Evolutionary conservation across 1,140 invertebrate genomes (phyloP), one percentile per base, ranked within the genome.

Genomic region (Harlomillsia oculata): DNA sequence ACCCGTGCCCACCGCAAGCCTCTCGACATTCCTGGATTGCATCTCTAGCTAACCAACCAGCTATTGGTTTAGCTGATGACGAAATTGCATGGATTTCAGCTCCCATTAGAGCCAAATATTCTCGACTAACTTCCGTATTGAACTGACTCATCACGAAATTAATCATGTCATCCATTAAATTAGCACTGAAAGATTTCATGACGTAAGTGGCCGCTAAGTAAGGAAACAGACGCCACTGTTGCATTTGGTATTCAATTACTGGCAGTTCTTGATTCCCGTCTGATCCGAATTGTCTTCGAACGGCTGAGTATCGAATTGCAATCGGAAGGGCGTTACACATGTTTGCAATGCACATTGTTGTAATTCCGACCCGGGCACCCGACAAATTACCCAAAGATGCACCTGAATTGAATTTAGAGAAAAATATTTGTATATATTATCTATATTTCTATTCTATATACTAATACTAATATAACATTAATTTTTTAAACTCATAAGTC

Each of bases 81-180:
- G 91, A 90, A 53, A 97, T 69, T 14, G 85, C 90, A 72, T 97
- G 93, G 49, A 97, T 83, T 76, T 97, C 94, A 34, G 83, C 77
- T 0, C 85, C 84, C 57, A 82, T 74, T 39, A 81, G 77, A 32
- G 79, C 80, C 81, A 74, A n/a, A 25, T 79, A 70, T 5, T 36
- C 29, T 9, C 41, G 16, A 26, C 46, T 60, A 34, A 53, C 37
- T 2, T 4, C 37, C 3, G 20, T 70, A 18, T 36, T 39, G 25
- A 37, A 56, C 41, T 56, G 53, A 14, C 32, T 69, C 34, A 77
- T 64, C 32, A 72, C 67, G 34, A 80, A 72, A 16, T 70, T 63
- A 0, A 75, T 68, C 66, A 73, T 79, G 49, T 78, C 72, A 45
- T 70, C 63, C 48, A 72, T 72, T 45, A 78, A 73, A 4, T 68